Evolutionary conservation across 2,888 invertebrate genomes (phyloP), one percentile per base, ranked within the genome.

Genomic region (Sinhomidia bicolor): DNA sequence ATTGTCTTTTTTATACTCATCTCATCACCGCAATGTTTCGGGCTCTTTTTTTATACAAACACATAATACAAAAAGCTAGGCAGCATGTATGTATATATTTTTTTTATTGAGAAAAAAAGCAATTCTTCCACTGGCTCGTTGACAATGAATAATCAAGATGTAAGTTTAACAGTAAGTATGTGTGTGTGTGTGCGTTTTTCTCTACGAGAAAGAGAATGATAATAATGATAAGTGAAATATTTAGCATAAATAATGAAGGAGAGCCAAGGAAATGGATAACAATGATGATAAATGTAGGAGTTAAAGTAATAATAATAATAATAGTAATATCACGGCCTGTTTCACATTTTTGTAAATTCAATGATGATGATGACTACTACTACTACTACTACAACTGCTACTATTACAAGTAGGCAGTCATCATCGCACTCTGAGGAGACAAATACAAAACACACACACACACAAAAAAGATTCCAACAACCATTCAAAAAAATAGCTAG

Each of bases 311-410:
- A 17, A 17, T 20, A n/a, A 17, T 36, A 65, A 10, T 17, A 17
- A 0, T 17, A 36, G 32, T 65, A 65, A 17, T 23, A 74, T 74
- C 74, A 74, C 74, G 74, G 74, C 74, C 74, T 74, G 47, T 74
- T 74, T 74, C 74, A 74, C 74, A 74, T 74, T 74, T 74, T 47
- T n/a, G n/a, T n/a, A n/a, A n/a, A 44, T 74, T 74, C 74, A 74
- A 36, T 36, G 36, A n/a, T n/a, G n/a, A n/a, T n/a, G n/a, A n/a
- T n/a, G n/a, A n/a, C n/a, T n/a, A n/a, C n/a, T n/a, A n/a, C n/a
- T n/a, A n/a, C n/a, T n/a, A n/a, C n/a, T n/a, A n/a, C n/a, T n/a
- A n/a, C n/a, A n/a, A n/a, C n/a, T n/a, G n/a, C n/a, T n/a, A n/a
- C n/a, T n/a, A n/a, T n/a, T n/a, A n/a, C n/a, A n/a, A n/a, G n/a